Evolutionary conservation across 1,140 invertebrate species (phyloP), one percentile per base, ranked within the genome.

Genomic region (Drosophila serrata): DNA sequence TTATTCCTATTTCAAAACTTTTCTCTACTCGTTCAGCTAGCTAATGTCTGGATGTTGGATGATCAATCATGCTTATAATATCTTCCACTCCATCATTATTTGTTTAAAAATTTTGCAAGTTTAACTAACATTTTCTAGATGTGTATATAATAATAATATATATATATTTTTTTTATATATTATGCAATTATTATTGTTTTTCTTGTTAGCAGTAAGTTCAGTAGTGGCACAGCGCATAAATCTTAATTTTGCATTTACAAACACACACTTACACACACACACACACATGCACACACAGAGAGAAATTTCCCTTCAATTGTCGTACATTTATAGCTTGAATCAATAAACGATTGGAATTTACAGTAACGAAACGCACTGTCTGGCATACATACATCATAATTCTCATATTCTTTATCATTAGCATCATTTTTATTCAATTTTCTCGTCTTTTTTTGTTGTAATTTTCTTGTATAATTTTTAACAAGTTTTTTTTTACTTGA

Each of bases 121-220:
- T 81, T 67, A 79, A 75, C 79, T 82, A 82, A 82, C 75, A 74
- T 82, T 75, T 61, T 75, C 39, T 75, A 75, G 43, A 19, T 75
- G 31, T 69, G 49, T 67, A 45, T 60, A 61, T 60, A 61, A n/a
- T 60, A 67, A 22, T 56, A 29, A 29, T 46, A 46, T 46, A 19
- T 51, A 33, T 51, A 35, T 48, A 17, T 48, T 1, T 6, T 11
- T 64, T 9, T 35, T 45, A 51, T 60, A 40, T 72, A 63, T 63
- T 60, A 63, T 67, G 60, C 49, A 48, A 74, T 82, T 82, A 79
- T 79, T 78, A 82, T 82, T 82, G 61, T 78, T 73, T 43, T 69
- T 65, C 37, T 80, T 70, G 69, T 77, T 82, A 79, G 80, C 79
- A 82, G 69, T 82, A 82, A 82, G 75, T 82, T 82, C 69, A 78